phyloP scores from a whole-genome alignment of 2,888 invertebrate species.

The Microctonus hyperodae region DNA sequence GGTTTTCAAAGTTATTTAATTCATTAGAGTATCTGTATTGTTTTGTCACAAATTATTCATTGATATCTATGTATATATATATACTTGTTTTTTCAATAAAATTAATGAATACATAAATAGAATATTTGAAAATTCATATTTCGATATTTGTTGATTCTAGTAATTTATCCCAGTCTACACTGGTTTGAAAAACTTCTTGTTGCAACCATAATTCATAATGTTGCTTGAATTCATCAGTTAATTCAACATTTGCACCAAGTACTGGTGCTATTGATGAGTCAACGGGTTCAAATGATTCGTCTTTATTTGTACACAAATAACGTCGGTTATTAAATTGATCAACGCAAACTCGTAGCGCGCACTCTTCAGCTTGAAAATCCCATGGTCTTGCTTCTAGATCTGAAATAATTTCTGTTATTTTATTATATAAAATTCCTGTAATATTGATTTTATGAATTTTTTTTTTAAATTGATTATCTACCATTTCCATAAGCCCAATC shows the following conservation, averaged over 20 bases:
- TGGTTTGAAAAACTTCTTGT: conserved; percentile 92
- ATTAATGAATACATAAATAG: background rate
- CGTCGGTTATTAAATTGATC: conserved; percentile 95
- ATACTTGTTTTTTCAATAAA: too few relatives aligned
- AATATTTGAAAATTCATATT: conserved; percentile 45
- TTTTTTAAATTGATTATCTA: conserved; percentile 50
- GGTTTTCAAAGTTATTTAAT: background rate
- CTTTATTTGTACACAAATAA: conserved; percentile 67
- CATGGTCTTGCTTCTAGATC: conserved; percentile 96
- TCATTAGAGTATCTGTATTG: background rate
- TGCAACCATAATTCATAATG: conserved; percentile 96
- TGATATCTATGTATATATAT: too few relatives aligned
- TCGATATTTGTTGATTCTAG: conserved; percentile 54
- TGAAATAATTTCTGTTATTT: conserved; percentile 44
- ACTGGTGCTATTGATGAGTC: conserved; percentile 86
- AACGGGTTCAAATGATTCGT: conserved; percentile 71
- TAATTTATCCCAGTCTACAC: conserved; percentile 79
- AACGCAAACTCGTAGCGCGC: conserved; percentile 89
- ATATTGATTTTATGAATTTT: background rate
- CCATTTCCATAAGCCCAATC: conserved; percentile 99
- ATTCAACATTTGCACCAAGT: conserved; percentile 78
- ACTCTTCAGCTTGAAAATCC: conserved; percentile 99
- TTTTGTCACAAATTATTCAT: too few relatives aligned
- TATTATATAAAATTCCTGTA: too few relatives aligned
- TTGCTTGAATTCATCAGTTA: conserved; percentile 91